Conservation (phyloP, 92 coral and sea anemone species). For the Paramuricea clavata region DNA sequence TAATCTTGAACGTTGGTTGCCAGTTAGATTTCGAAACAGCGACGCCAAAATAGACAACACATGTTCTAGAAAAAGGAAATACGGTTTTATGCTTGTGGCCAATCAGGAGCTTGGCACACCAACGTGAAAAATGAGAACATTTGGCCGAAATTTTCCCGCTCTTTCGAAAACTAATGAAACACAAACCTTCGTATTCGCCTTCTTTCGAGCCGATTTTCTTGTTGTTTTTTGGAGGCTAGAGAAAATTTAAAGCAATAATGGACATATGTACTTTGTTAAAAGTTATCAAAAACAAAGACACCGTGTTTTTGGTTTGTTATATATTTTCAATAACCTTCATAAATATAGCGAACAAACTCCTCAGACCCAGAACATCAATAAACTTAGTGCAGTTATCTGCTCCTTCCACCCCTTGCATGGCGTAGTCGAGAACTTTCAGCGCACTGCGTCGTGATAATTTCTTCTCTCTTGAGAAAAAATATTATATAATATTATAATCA, state of each 20-base stretch:
- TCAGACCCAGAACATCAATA: conserved; percentile 92
- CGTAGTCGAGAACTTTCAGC: conserved; percentile 88
- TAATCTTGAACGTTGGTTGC: conserved; percentile 78
- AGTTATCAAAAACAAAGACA: background rate
- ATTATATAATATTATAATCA: no score
- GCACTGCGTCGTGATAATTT: conserved; percentile 95
- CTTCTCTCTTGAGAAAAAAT: conserved; percentile 76
- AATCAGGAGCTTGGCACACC: background rate
- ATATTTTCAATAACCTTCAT: conserved; percentile 78
- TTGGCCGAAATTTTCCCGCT: background rate
- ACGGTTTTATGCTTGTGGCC: background rate
- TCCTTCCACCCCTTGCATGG: conserved; percentile 97
- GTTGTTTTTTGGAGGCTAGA: conserved; percentile 88
- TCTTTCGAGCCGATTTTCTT: conserved; percentile 87
- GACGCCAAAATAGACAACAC: conserved; percentile 84
- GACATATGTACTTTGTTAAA: background rate
- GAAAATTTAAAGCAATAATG: background rate
- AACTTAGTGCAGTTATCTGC: conserved; percentile 93
- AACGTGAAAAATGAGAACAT: no score
- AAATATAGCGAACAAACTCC: conserved; percentile 89
- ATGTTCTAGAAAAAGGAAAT: conserved; percentile 73
- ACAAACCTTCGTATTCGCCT: conserved; percentile 88
- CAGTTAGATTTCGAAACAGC: conserved; percentile 86
- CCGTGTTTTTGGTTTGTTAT: background rate
- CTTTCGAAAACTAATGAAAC: background rate